Base-by-base conservation (phyloP, 2,113 vertebrate species). In the Xiphorhynchus elegans region DNA sequence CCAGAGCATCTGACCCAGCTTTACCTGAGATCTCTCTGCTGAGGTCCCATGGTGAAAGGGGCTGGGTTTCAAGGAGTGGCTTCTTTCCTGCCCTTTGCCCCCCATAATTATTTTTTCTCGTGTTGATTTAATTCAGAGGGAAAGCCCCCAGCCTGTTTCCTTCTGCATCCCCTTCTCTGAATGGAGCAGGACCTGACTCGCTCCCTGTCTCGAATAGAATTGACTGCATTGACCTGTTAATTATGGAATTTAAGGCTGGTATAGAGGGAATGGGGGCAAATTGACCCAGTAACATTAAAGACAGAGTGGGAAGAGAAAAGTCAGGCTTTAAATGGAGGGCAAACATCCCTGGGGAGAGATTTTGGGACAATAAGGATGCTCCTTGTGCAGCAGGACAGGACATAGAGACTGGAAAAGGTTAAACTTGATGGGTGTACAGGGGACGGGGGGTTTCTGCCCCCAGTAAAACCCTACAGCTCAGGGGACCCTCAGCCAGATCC, bases 1-100 rank as follows among this genome's bases (percentile, higher is more conserved):
- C 93, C 96, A 93, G 88, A 39, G 15, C 76, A 70, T 74, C 64
- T 67, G 52, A 96, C 68, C 88, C 91, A 74, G 59, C 8, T 25
- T 62, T 0, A 4, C 31, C 58, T 72, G 70, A 35, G 93, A 96
- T 84, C 66, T 74, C 10, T 10, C 35, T 84, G 81, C 74, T 1
- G 2, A 76, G 49, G 20, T 83, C 72, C 63, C 0, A 9, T 0
- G 0, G 78, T 68, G 39, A 82, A 82, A 76, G 52, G 6, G 0
- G 21, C 2, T 73, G 62, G 39, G 44, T 70, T 87, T 82, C 74
- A 79, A n/a, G 69, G 84, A 91, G 81, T 21, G 67, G 47, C 52
- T 80, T 81, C 17, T 60, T 35, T 37, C 18, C 66, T 67, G 28
- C 42, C 35, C 23, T 35, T 62, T 2, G 1, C 19, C 8, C 3